phyloP scores from a whole-genome alignment of 2,113 vertebrate genomes.

The Piprites chloris region DNA sequence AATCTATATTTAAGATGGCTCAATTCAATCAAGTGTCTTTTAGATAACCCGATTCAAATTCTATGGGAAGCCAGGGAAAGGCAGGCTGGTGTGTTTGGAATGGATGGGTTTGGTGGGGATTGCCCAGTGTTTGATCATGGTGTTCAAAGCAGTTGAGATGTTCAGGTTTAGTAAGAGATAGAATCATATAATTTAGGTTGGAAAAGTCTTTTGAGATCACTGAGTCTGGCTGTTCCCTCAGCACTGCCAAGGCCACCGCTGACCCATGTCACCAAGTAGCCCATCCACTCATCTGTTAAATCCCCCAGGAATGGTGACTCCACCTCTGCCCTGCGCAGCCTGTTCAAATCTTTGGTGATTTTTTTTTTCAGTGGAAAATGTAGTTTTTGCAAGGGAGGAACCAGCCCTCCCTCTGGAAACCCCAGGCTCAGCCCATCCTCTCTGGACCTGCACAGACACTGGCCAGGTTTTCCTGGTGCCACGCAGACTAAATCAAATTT shows the following conservation, averaged over 20 bases:
- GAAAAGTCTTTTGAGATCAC: not conserved
- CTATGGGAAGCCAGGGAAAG: not conserved
- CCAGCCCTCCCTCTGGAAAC: not conserved
- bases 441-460: rapidly evolving
- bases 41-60: not conserved
- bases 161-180: not conserved
- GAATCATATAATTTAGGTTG: not conserved
- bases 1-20: not conserved
- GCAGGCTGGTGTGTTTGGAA: rapidly evolving
- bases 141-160: not conserved
- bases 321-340: not conserved
- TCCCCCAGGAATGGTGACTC: not conserved
- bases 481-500: not conserved
- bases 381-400: not conserved
- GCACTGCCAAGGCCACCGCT: not conserved
- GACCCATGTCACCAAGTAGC: not conserved
- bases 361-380: not conserved
- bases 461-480: not conserved
- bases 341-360: not conserved
- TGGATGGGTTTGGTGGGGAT: not conserved
- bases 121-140: rapidly evolving
- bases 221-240: not conserved
- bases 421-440: not conserved
- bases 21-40: not conserved
- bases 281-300: not conserved